Percentiles rank a stretch among this genome's conserved stretches.
Evolutionary conservation across 2,797 vertebrate species (phyloP).

Genomic region (Synaphobranchus kaupii): DNA sequence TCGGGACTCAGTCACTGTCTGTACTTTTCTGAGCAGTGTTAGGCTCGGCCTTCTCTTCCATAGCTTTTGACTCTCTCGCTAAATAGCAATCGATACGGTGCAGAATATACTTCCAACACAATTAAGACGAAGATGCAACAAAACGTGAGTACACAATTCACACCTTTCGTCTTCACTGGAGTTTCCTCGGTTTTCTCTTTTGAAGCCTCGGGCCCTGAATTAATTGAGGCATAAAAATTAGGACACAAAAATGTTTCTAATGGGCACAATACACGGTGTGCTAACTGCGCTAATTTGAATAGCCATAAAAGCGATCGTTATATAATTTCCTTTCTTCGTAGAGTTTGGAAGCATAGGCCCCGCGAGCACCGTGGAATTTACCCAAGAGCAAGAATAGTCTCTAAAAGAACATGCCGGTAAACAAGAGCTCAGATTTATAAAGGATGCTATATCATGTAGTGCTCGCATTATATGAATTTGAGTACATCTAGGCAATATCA

Average conservation of each 20-base stretch:
- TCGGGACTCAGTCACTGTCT: background rate
- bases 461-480: background rate
- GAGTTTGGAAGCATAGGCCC: background rate
- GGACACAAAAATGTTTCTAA: background rate
- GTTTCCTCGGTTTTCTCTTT: background rate
- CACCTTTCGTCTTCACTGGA: background rate
- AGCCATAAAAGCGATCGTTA: background rate
- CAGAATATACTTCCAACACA: background rate
- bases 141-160: background rate
- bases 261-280: background rate
- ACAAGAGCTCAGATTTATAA: background rate
- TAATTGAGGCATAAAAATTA: background rate
- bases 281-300: background rate
- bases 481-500: background rate
- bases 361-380: too few relatives aligned
- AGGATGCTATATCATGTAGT: background rate
- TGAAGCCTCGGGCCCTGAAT: background rate
- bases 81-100: background rate
- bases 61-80: background rate
- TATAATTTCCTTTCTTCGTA: background rate
- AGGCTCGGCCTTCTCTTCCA: slow-evolving; percentile 43
- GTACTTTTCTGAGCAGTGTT: slow-evolving; percentile 52
- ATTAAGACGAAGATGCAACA: background rate
- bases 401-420: background rate
- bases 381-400: background rate